phyloP scores from a whole-genome alignment of 2,797 vertebrate genomes.

The Anomalospiza imberbis region DNA sequence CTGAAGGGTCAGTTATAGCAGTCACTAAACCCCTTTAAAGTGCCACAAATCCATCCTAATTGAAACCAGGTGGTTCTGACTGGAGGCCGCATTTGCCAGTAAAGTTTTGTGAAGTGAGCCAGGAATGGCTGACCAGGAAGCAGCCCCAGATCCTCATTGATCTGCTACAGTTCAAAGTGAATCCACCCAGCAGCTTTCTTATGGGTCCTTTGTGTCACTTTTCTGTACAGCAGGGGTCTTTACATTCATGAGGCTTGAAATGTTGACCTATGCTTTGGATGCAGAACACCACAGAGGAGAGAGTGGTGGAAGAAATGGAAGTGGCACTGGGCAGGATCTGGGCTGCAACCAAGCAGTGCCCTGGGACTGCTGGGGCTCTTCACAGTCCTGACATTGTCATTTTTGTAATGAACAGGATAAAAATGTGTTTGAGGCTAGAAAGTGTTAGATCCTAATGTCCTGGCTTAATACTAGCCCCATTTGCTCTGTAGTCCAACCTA shows the following conservation, averaged over 20 bases:
- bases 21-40: constrained; percentile 6
- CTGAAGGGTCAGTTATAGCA: background rate
- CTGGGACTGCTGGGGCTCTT: background rate
- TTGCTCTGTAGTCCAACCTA: background rate
- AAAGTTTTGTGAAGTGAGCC: background rate
- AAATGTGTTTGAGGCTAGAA: background rate
- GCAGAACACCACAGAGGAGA: background rate
- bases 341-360: background rate
- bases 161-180: constrained; percentile 17
- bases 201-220: background rate
- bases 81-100: background rate
- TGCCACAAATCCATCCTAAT: background rate
- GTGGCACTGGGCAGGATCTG: background rate
- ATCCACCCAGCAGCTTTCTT: background rate
- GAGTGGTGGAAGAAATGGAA: background rate
- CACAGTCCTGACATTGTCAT: fast-evolving
- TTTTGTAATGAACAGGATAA: background rate
- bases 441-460: background rate
- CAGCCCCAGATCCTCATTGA: background rate
- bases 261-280: background rate
- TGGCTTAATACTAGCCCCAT: background rate
- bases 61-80: constrained; percentile 32
- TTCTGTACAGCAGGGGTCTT: background rate
- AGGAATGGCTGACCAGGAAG: background rate
- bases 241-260: background rate